Base-by-base conservation (phyloP, 2,888 invertebrate species). In the Parnassius orleans region DNA sequence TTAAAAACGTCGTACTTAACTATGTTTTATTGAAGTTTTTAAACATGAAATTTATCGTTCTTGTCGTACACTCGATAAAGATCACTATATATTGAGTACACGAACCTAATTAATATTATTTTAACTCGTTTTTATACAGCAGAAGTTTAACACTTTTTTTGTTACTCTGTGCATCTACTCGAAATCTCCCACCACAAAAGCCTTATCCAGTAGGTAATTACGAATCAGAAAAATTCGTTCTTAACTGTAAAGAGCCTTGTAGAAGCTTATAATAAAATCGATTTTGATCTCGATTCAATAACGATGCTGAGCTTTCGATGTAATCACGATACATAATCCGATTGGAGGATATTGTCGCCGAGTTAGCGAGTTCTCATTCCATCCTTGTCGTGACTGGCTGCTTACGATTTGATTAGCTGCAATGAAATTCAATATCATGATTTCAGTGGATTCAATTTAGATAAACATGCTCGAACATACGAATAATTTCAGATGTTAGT, bases 311-410 rank as follows among this genome's bases (percentile, higher is more conserved):
- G 68, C 43, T 53, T 56, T 50, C 57, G 60, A 63, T 59, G 48
- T 58, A 65, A 66, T 69, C 73, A 61, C 57, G 64, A 60, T 65
- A 46, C 58, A 65, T 76, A 76, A 79, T 71, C 77, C 68, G 77
- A 77, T 77, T 76, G 72, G 69, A 62, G 69, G 70, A 68, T 59
- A 70, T 74, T 74, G 75, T 75, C 72, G 70, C 66, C 71, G 70
- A 66, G 64, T 64, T 70, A 56, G 69, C 46, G 52, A 50, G n/a
- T 42, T 12, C 15, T 15, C 42, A 43, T 24, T 11, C 10, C 60
- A 42, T 46, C 53, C 54, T 24, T 53, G 61, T 64, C 44, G 47
- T 15, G 19, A 15, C 56, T 57, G 47, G n/a, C 44, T 24, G 7
- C 5, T 33, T 33, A 19, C 51, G 60, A 61, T 54, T 60, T 60